Conservation (phyloP, 2,797 vertebrate genomes). For the Botia almorhae region DNA sequence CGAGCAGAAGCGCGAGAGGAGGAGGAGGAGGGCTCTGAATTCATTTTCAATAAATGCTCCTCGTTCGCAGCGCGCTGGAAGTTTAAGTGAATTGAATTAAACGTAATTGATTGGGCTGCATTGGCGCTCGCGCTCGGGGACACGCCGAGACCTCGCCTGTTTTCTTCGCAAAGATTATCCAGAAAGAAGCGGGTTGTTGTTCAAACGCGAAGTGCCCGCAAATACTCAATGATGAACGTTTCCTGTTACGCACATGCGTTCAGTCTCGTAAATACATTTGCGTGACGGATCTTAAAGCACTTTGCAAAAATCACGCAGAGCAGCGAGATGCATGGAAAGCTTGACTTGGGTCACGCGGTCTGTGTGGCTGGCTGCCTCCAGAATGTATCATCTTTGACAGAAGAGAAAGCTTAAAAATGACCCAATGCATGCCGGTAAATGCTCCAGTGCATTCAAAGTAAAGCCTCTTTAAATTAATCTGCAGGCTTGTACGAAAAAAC, state of each 20-base stretch:
- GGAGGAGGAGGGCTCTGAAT: constrained; percentile 68
- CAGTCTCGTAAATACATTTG: not conserved
- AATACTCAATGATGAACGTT: not conserved
- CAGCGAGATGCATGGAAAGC: not conserved
- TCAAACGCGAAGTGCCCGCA: not conserved
- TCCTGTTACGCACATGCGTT: not conserved
- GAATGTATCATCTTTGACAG: not conserved
- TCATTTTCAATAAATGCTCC: constrained; percentile 80
- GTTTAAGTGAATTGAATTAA: constrained; percentile 83
- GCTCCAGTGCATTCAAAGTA: not conserved
- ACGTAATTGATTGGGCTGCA: constrained; percentile 78
- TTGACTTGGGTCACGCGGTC: not conserved
- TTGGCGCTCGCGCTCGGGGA: constrained; percentile 65
- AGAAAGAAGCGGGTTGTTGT: constrained; percentile 53
- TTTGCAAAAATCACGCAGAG: not conserved
- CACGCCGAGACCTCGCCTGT: constrained; percentile 69
- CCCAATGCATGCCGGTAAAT: not conserved
- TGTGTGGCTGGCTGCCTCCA: not conserved
- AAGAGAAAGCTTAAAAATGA: not conserved
- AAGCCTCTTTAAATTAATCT: not conserved
- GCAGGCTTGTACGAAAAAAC: too few species aligned
- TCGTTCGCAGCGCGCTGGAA: constrained; percentile 75
- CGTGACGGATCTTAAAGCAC: not conserved
- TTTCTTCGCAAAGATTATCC: constrained; percentile 54
- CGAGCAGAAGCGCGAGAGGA: constrained; percentile 51